These are phyloP conservation scores for Cyrtonyx montezumae DNA, from an alignment of 2,113 vertebrate species.

Conservation along the genomic window DNA sequence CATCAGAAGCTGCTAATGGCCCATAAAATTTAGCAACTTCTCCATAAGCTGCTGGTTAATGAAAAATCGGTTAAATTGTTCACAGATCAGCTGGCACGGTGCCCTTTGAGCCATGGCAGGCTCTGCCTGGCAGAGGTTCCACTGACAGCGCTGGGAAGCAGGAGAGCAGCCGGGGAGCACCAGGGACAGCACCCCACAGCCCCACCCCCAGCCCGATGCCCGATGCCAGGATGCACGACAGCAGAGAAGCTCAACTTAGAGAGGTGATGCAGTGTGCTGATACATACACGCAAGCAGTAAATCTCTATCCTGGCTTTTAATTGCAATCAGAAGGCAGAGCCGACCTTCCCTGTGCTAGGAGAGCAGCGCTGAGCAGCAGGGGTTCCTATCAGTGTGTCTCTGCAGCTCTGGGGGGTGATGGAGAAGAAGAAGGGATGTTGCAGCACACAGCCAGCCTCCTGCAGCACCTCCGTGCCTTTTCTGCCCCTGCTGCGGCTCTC, in stretches of 20 bases:
- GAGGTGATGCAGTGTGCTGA: neutral
- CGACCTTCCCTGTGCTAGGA: neutral
- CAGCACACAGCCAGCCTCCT: neutral
- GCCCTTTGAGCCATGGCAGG: slow-evolving; percentile 54
- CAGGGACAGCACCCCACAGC: accelerated
- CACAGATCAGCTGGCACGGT: slow-evolving; percentile 70
- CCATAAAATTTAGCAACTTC: slow-evolving; percentile 80
- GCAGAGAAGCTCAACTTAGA: neutral
- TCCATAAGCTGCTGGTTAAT: slow-evolving; percentile 79
- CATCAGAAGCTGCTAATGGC: slow-evolving; percentile 75
- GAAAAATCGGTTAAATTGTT: slow-evolving; percentile 78
- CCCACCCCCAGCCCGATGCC: accelerated
- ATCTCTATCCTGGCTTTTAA: neutral
- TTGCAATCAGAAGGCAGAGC: neutral
- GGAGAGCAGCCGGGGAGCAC: neutral
- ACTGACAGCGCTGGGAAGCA: slow-evolving; percentile 6
- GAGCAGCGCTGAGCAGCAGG: accelerated
- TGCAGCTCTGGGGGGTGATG: neutral
- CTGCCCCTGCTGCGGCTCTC: neutral
- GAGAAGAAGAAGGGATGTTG: neutral
- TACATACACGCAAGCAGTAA: neutral
- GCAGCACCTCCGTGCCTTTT: neutral
- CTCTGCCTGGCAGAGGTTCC: slow-evolving; percentile 67
- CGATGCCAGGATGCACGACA: neutral
- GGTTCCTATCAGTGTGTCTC: neutral